A percentile compares a stretch with the other conserved stretches of the same genome.
Evolutionary conservation across 2,888 invertebrate genomes (phyloP).

Genomic region (Euproctis similis): DNA sequence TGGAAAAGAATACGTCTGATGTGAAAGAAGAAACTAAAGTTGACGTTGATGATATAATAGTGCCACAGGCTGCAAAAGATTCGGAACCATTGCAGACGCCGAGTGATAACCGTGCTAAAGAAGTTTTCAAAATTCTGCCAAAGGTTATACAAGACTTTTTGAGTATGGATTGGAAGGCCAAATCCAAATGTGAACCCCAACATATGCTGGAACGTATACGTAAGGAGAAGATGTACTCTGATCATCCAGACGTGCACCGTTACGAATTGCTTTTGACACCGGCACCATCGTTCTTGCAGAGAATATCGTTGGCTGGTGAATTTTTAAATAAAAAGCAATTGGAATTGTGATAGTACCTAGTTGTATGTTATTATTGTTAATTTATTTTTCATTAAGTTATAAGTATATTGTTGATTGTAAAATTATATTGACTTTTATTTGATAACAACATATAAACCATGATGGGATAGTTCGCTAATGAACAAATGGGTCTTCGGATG

Average conservation of each 20-base stretch:
- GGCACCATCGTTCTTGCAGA: conserved; percentile 86
- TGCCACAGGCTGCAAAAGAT: conserved; percentile 33
- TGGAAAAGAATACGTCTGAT: conserved; percentile 17
- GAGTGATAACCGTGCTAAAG: conserved; percentile 50
- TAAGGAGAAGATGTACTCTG: conserved; percentile 75
- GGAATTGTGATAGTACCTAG: conserved; percentile 6
- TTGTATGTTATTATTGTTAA: too few relatives aligned
- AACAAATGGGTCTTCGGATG: too few relatives aligned
- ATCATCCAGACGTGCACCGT: conserved; percentile 75
- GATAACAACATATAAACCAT: too few relatives aligned
- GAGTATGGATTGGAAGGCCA: conserved; percentile 64
- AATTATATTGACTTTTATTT: too few relatives aligned
- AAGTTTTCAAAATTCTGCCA: conserved; percentile 63
- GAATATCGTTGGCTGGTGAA: conserved; percentile 87
- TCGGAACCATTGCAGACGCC: conserved; percentile 39
- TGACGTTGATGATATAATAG: conserved; percentile 61
- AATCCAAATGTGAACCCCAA: conserved; percentile 81
- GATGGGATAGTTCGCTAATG: too few relatives aligned
- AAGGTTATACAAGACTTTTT: conserved; percentile 76
- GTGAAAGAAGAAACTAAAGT: conserved; percentile 25
- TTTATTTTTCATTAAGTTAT: too few relatives aligned
- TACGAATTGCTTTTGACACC: conserved; percentile 85
- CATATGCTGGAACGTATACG: conserved; percentile 82
- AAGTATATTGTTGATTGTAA: too few relatives aligned
- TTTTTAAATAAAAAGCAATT: conserved; percentile 73